Evolutionary conservation across 1,140 invertebrate genomes (phyloP).

Genomic region (Drosophila burlai): DNA sequence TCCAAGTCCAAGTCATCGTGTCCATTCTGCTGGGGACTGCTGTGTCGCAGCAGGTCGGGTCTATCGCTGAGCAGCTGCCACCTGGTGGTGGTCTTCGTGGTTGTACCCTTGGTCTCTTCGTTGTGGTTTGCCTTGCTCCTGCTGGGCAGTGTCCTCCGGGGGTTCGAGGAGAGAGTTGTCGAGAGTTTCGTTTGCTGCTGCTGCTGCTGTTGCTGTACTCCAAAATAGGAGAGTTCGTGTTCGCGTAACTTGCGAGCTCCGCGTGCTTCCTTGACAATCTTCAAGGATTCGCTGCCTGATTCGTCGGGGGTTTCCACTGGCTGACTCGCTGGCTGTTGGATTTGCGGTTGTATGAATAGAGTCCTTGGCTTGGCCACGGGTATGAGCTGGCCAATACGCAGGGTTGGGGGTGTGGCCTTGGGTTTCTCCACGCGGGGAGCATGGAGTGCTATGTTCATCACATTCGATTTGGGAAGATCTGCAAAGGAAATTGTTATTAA

Average conservation of each 20-base stretch:
- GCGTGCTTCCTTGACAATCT: slow-evolving; percentile 81
- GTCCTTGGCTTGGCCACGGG: slow-evolving; percentile 79
- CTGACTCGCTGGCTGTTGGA: slow-evolving; percentile 18
- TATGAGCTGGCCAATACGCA: slow-evolving; percentile 62
- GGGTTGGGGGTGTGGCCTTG: slow-evolving; percentile 48
- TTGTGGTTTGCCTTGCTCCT: slow-evolving; percentile 56
- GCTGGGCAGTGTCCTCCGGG: slow-evolving; percentile 65
- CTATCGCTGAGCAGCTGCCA: slow-evolving; percentile 81
- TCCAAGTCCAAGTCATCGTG: slow-evolving; percentile 10
- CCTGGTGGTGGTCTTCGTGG: slow-evolving; percentile 63
- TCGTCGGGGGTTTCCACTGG: slow-evolving; percentile 48
- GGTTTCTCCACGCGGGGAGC: slow-evolving; percentile 66
- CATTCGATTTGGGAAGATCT: slow-evolving; percentile 82
- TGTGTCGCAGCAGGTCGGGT: slow-evolving; percentile 81
- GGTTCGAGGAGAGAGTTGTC: slow-evolving; percentile 38
- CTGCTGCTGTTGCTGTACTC: slow-evolving; percentile 66
- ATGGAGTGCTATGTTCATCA: slow-evolving; percentile 82
- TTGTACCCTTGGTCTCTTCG: slow-evolving; percentile 33
- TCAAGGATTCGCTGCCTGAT: slow-evolving; percentile 65
- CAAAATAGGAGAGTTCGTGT: slow-evolving; percentile 85
- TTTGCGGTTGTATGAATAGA: slow-evolving; percentile 63
- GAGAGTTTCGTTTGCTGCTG: slow-evolving; percentile 36
- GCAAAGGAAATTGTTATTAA: neutral
- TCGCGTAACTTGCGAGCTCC: slow-evolving; percentile 85
- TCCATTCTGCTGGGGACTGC: slow-evolving; percentile 65